Conservation (phyloP, 2,888 invertebrate species). For the Nezara viridula region DNA sequence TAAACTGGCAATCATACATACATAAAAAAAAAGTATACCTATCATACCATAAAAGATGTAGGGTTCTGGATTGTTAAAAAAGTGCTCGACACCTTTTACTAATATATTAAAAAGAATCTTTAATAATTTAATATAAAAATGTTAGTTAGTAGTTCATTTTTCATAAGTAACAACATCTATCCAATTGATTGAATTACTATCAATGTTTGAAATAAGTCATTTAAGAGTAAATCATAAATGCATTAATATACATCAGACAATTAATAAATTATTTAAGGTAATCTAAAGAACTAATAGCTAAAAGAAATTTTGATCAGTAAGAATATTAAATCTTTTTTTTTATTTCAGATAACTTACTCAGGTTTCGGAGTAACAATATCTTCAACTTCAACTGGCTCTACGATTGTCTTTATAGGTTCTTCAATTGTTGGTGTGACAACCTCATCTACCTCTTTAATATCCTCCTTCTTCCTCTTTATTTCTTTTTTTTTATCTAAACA, state of each 20-base stretch:
- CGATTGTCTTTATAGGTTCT: background rate
- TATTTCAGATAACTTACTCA: slow-evolving; percentile 16
- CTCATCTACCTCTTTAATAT: slow-evolving; percentile 63
- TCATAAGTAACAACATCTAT: background rate
- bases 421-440: background rate
- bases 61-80: too few relatives aligned
- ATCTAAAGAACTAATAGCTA: background rate
- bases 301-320: background rate
- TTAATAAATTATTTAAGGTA: background rate
- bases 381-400: background rate
- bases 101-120: too few relatives aligned
- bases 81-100: background rate
- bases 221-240: background rate
- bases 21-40: too few relatives aligned
- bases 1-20: background rate
- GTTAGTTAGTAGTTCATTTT: too few relatives aligned
- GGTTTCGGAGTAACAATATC: slow-evolving; percentile 47
- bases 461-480: slow-evolving; percentile 65
- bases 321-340: background rate
- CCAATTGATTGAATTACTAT: background rate
- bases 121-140: too few relatives aligned
- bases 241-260: too few relatives aligned
- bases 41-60: too few relatives aligned
- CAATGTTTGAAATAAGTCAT: background rate
- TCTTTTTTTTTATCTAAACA: slow-evolving; percentile 67